Percentiles rank a stretch among this genome's conserved stretches.
Conservation (phyloP, 1,140 invertebrate species). For the Frieseomelitta varia region DNA sequence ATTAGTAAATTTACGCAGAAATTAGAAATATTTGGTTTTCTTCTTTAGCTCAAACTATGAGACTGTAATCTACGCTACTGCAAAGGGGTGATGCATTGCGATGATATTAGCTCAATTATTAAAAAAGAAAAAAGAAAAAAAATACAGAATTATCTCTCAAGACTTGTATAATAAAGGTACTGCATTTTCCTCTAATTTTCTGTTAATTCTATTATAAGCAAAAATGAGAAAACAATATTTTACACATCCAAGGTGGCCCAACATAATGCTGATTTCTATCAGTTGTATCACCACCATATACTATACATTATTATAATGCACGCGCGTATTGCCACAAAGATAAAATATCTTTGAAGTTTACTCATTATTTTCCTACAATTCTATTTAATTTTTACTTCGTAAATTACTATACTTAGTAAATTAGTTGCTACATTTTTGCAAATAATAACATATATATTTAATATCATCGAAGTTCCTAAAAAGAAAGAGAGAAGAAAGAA, state of each 20-base stretch:
- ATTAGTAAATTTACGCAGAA: no score
- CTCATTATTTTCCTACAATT: neutral
- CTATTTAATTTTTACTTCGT: neutral
- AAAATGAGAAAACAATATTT: no score
- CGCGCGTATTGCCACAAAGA: conserved; percentile 31
- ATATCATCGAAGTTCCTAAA: neutral
- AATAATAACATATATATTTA: neutral
- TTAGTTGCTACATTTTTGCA: neutral
- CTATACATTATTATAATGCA: conserved; percentile 21
- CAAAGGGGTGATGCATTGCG: no score
- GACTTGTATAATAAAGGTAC: no score
- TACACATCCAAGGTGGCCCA: neutral
- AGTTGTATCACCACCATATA: neutral
- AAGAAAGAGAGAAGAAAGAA: neutral
- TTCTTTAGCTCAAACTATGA: no score
- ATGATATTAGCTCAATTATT: no score
- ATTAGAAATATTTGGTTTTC: no score
- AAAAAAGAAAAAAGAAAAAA: no score
- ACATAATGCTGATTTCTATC: neutral
- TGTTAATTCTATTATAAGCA: no score
- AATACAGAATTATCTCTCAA: no score
- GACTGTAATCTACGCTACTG: no score
- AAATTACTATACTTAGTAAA: neutral
- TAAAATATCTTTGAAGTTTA: neutral
- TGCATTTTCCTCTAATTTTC: no score